These are phyloP conservation scores for Galerucella calmariensis DNA, from an alignment of 2,888 invertebrate genomes.

Conservation along the genomic window DNA sequence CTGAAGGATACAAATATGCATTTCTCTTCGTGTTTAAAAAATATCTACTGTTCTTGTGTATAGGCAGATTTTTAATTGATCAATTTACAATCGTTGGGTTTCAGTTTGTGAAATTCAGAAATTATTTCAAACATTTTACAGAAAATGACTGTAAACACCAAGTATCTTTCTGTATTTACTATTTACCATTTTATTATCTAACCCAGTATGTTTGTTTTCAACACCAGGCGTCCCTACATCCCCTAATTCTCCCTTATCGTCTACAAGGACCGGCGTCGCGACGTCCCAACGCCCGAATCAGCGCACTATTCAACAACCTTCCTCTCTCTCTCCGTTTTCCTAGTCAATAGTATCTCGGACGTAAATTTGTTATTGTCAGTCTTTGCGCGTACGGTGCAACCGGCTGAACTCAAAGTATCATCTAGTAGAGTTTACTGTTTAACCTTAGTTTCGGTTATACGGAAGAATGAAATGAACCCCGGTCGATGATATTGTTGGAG, in stretches of 20 bases:
- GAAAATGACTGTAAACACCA: too few relatives aligned
- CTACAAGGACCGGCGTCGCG: conserved; percentile 8
- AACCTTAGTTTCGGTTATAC: not conserved
- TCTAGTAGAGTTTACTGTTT: not conserved
- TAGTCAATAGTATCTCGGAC: conserved; percentile 18
- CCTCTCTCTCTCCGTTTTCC: conserved; percentile 21
- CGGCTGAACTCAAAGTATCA: conserved; percentile 17
- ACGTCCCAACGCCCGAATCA: conserved; percentile 6
- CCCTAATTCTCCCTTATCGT: conserved; percentile 5
- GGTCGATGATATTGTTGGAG: not conserved
- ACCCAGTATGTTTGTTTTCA: not conserved
- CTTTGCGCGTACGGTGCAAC: conserved; percentile 32
- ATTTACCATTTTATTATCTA: not conserved
- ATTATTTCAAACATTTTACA: too few relatives aligned
- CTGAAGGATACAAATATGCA: too few relatives aligned
- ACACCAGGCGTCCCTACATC: not conserved
- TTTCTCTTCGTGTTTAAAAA: too few relatives aligned
- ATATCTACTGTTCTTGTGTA: too few relatives aligned
- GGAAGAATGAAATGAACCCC: conserved; percentile 15
- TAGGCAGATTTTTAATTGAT: too few relatives aligned
- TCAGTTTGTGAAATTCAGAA: too few relatives aligned
- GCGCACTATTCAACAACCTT: conserved; percentile 7
- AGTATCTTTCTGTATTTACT: too few relatives aligned
- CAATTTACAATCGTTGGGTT: too few relatives aligned
- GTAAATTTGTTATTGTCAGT: conserved; percentile 35